Percentiles rank a stretch among this genome's conserved stretches.
Evolutionary conservation across 2,113 vertebrate species (phyloP).

Genomic region (Oceanites oceanicus): DNA sequence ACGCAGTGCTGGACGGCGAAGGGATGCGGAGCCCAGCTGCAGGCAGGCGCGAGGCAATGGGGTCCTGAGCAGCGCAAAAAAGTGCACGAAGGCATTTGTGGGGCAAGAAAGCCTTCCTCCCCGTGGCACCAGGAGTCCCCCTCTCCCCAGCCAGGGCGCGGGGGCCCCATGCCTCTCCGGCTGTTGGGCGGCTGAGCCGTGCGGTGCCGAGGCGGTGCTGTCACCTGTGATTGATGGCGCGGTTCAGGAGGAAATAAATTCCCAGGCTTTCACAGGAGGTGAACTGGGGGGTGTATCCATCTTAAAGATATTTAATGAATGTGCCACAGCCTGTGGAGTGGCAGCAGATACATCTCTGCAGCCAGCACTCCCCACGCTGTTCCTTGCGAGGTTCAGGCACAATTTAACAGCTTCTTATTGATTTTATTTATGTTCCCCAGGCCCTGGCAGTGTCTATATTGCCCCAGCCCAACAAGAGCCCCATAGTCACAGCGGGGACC

Average conservation of each 20-base stretch:
- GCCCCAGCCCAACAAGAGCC: neutral
- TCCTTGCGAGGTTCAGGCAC: constrained; percentile 26
- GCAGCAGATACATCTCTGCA: constrained; percentile 54
- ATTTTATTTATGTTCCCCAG: constrained; percentile 23
- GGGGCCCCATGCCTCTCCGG: fast-evolving
- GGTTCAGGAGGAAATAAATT: constrained; percentile 71
- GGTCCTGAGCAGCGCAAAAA: neutral
- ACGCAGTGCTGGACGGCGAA: neutral
- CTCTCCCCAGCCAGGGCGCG: fast-evolving
- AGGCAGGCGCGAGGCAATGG: fast-evolving
- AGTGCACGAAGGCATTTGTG: fast-evolving
- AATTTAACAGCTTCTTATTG: constrained; percentile 42
- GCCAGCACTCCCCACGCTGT: constrained; percentile 1
- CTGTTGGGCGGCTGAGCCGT: neutral
- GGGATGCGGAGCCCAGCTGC: neutral
- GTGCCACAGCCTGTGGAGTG: neutral
- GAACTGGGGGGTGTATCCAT: constrained; percentile 63
- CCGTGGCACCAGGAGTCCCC: neutral
- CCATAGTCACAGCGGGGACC: fast-evolving
- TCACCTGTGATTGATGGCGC: constrained; percentile 40
- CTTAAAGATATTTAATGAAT: constrained; percentile 70
- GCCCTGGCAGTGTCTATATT: neutral
- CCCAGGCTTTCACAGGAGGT: constrained; percentile 42
- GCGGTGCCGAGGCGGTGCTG: neutral
- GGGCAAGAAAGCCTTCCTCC: neutral